These are phyloP conservation scores for Drosophila kohkoa DNA, from an alignment of 1,140 invertebrate species.

Conservation along the genomic window DNA sequence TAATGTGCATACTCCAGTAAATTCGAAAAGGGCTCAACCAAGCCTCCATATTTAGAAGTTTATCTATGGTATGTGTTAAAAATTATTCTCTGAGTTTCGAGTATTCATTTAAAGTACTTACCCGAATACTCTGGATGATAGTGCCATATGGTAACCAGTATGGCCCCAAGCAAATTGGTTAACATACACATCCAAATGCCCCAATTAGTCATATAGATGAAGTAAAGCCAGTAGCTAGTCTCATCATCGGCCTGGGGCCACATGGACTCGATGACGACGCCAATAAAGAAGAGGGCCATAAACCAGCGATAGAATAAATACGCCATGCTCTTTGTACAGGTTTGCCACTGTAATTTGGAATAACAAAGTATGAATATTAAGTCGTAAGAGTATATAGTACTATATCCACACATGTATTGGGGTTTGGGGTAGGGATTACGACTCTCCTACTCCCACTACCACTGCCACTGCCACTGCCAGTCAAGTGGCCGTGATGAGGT, in stretches of 20 bases:
- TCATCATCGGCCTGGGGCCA: slow-evolving; percentile 77
- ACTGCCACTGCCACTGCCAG: not conserved
- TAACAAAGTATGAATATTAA: slow-evolving; percentile 41
- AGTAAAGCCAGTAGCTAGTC: slow-evolving; percentile 78
- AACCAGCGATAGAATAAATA: slow-evolving; percentile 88
- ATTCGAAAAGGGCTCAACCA: slow-evolving; percentile 85
- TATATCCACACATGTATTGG: slow-evolving; percentile 7
- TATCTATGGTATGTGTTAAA: slow-evolving; percentile 53
- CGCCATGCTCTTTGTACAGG: slow-evolving; percentile 77
- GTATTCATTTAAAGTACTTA: slow-evolving; percentile 37
- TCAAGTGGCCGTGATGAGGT: not conserved
- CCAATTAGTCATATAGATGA: slow-evolving; percentile 92
- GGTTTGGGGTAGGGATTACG: not conserved
- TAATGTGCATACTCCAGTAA: slow-evolving; percentile 88
- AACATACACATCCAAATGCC: slow-evolving; percentile 87
- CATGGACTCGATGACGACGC: slow-evolving; percentile 86
- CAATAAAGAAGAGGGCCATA: slow-evolving; percentile 86
- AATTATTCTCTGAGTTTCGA: not conserved
- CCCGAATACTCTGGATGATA: slow-evolving; percentile 81
- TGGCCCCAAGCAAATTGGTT: slow-evolving; percentile 76
- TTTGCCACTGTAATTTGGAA: slow-evolving; percentile 85
- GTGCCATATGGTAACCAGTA: slow-evolving; percentile 78
- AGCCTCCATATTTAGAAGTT: slow-evolving; percentile 67
- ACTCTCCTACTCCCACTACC: too few species aligned
- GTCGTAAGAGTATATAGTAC: slow-evolving; percentile 15